A percentile compares a stretch with the other conserved stretches of the same genome.
Conservation (phyloP, 2,888 invertebrate genomes). For the Nineta flava region DNA sequence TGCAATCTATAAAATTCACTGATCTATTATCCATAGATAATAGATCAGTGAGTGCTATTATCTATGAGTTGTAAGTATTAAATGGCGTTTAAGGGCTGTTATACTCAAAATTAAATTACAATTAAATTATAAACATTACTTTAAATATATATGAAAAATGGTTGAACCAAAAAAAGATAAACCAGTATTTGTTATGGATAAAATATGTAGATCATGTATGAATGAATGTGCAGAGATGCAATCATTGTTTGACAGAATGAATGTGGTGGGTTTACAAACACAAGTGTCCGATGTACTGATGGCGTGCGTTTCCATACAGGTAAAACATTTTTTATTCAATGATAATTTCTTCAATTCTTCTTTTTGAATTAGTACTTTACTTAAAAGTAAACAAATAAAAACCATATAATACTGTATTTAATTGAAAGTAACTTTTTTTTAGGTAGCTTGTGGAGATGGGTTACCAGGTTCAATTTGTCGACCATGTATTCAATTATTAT, state of each 20-base stretch:
- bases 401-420: not conserved
- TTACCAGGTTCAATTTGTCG: slow-evolving; percentile 24
- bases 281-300: slow-evolving; percentile 27
- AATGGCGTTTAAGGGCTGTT: slow-evolving; percentile 6
- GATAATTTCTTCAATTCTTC: not conserved
- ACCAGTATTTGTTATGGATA: slow-evolving; percentile 18
- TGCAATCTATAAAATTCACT: no score
- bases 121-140: not conserved
- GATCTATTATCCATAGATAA: no score
- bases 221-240: slow-evolving; percentile 23
- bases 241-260: slow-evolving; percentile 24
- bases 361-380: not conserved
- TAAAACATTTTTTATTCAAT: slow-evolving; percentile 11
- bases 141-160: not conserved
- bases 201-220: slow-evolving; percentile 29
- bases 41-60: no score
- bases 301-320: slow-evolving; percentile 27
- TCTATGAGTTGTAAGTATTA: not conserved
- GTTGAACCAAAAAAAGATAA: not conserved
- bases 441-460: slow-evolving; percentile 24
- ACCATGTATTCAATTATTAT: slow-evolving; percentile 24
- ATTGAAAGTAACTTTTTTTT: slow-evolving; percentile 7
- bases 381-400: not conserved
- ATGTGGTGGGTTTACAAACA: slow-evolving; percentile 18
- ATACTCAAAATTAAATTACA: not conserved